Conservation (phyloP, 2,888 invertebrate genomes). For the Eupithecia inturbata region DNA sequence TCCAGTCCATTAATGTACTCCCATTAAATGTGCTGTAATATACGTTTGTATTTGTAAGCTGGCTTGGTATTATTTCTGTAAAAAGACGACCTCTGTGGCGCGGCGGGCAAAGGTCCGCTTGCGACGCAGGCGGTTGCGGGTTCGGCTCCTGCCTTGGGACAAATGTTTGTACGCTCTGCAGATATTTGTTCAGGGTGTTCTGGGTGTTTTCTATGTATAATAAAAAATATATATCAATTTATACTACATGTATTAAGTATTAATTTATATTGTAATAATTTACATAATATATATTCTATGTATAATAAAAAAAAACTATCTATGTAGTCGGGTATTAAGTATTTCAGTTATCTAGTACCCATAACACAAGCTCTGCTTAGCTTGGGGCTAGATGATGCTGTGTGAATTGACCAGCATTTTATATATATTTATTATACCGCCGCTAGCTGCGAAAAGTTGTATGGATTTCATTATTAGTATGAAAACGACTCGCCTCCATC, state of each 20-base stretch:
- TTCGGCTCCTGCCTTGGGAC: not conserved
- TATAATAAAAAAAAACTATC: not conserved
- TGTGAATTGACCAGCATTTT: not conserved
- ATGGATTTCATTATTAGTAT: constrained; percentile 57
- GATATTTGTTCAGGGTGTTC: not conserved
- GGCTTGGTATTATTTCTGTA: not conserved
- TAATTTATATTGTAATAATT: no score
- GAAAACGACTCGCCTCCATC: constrained; percentile 50
- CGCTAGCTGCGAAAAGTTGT: constrained; percentile 41
- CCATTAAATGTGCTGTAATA: constrained; percentile 9
- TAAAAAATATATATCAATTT: no score
- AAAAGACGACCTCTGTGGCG: not conserved
- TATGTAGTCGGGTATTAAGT: not conserved
- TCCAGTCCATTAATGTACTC: constrained; percentile 8
- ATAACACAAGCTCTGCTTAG: not conserved
- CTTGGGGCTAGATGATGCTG: not conserved
- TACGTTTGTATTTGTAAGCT: not conserved
- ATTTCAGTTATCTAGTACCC: not conserved
- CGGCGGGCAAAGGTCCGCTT: not conserved
- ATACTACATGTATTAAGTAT: no score
- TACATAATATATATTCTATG: no score
- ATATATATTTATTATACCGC: not conserved
- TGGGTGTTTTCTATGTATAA: not conserved
- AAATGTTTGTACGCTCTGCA: not conserved
- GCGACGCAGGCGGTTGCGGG: not conserved